phyloP scores from a whole-genome alignment of 1,140 invertebrate species.

The Drosophila tani region DNA sequence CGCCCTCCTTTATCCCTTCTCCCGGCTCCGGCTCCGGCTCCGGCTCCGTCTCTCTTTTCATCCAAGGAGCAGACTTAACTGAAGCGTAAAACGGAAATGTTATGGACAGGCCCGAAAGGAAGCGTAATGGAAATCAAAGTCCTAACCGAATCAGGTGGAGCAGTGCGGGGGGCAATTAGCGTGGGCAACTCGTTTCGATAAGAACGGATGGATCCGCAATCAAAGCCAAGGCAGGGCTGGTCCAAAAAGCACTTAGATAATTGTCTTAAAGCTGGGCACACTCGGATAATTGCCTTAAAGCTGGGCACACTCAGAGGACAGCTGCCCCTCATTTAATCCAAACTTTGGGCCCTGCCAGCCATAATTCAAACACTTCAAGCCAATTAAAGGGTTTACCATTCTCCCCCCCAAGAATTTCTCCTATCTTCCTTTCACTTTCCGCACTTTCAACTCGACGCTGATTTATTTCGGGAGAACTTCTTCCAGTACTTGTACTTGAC shows the following conservation, averaged over 20 bases:
- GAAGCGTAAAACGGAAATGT: constrained; percentile 77
- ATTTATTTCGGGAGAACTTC: constrained; percentile 41
- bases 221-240: constrained; percentile 63
- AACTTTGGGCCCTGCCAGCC: neutral
- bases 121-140: constrained; percentile 78
- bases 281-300: constrained; percentile 29
- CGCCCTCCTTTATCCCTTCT: constrained; percentile 31
- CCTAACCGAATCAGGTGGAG: constrained; percentile 46
- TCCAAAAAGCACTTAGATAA: constrained; percentile 76
- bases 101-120: constrained; percentile 60
- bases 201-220: constrained; percentile 51
- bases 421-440: constrained; percentile 44
- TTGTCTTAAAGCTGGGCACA: constrained; percentile 71
- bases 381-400: constrained; percentile 53
- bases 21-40: neutral
- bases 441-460: constrained; percentile 19
- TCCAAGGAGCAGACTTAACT: constrained; percentile 37
- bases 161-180: constrained; percentile 53
- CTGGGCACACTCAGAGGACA: constrained; percentile 20
- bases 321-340: constrained; percentile 18
- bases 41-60: neutral
- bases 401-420: constrained; percentile 5
- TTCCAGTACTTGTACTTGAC: constrained; percentile 55
- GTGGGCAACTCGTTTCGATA: constrained; percentile 47
- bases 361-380: constrained; percentile 50